Conservation (phyloP, 2,888 invertebrate genomes). For the Craniophora ligustri region DNA sequence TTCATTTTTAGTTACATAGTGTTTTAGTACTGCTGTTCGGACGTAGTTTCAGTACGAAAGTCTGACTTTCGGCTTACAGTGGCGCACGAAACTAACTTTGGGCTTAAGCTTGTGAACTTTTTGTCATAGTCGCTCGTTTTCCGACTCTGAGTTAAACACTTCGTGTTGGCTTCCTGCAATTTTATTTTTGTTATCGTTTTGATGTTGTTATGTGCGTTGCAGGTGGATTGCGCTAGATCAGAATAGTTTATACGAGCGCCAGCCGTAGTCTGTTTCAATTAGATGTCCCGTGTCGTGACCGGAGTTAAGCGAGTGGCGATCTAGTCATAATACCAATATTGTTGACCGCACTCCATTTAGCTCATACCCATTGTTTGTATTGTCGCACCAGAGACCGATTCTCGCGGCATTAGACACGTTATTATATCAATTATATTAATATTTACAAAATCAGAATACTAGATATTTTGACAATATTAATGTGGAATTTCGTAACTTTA, state of each 20-base stretch:
- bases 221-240: slow-evolving; percentile 17
- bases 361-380: slow-evolving; percentile 23
- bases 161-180: slow-evolving; percentile 36
- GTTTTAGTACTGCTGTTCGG: slow-evolving; percentile 25
- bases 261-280: slow-evolving; percentile 67
- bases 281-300: slow-evolving; percentile 62
- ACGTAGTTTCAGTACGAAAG: slow-evolving; percentile 51
- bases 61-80: slow-evolving; percentile 61
- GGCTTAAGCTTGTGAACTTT: slow-evolving; percentile 69
- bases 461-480: no score
- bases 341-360: slow-evolving; percentile 27
- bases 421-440: no score
- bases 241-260: slow-evolving; percentile 54
- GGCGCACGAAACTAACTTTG: slow-evolving; percentile 67
- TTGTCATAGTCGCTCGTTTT: slow-evolving; percentile 64
- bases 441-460: no score
- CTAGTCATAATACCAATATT: slow-evolving; percentile 38
- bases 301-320: slow-evolving; percentile 28
- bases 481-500: no score
- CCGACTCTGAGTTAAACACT: slow-evolving; percentile 54
- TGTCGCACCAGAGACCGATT: slow-evolving; percentile 19
- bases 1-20: slow-evolving; percentile 30
- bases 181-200: slow-evolving; percentile 49
- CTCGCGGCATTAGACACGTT: slow-evolving; percentile 24
- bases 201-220: slow-evolving; percentile 22